Evolutionary conservation across 2,113 vertebrate species (phyloP), one percentile per base, ranked within the genome.

Genomic region (Peromyscus polionotus): DNA sequence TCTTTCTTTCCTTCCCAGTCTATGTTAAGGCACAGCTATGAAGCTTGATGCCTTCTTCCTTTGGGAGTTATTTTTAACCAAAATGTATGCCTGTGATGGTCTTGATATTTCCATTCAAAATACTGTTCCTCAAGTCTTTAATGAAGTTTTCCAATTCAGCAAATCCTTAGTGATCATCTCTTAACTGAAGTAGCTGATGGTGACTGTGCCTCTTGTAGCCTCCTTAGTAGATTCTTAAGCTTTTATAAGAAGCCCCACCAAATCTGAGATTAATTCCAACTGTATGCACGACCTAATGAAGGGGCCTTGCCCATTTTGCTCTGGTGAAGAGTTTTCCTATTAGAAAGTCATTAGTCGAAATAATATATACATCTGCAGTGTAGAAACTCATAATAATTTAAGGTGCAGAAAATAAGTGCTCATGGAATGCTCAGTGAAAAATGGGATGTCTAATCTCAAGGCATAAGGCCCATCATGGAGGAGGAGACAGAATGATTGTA

Each of bases 321-420:
- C 65, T 70, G 33, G 1, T 63, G 12, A 94, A 73, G 51, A 84
- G 5, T 1, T 67, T 91, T 48, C 65, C 42, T 91, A 5, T 70
- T 96, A 84, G 65, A 92, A 93, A 84, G 16, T 48, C 45, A 95
- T 9, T n/a, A 76, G 75, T 67, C 33, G 17, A 63, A 90, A 95
- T 61, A 67, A 19, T 42, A 20, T 54, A 48, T 26, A 42, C 24
- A 3, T 63, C 13, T 61, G 22, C 22, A 67, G 2, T 84, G 24
- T 1, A 67, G 19, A 48, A 45, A 22, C 19, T 24, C 33, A 57
- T n/a, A 85, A 65, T 5, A 8, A 67, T 61, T 61, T 63, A 59
- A 10, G 13, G 39, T 5, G 13, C n/a, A 63, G 81, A n/a, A 39
- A n/a, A 42, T 42, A 63, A 84, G 13, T 16, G 6, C 42, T 22